phyloP scores from a whole-genome alignment of 2,113 vertebrate genomes.

The Ceratotherium simum region DNA sequence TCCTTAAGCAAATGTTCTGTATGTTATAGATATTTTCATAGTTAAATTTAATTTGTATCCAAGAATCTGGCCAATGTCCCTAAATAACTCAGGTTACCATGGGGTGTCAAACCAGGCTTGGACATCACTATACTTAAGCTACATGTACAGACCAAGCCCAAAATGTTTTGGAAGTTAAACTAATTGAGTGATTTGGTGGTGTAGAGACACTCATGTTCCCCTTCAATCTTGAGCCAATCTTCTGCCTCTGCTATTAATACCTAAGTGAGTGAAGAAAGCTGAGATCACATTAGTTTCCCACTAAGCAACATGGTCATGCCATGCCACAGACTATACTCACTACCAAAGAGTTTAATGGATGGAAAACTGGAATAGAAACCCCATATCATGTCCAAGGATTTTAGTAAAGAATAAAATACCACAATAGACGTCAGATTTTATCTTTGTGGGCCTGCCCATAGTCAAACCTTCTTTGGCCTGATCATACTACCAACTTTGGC shows the following conservation, averaged over 20 bases:
- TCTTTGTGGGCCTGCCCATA: neutral
- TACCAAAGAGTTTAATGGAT: neutral
- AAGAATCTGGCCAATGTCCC: neutral
- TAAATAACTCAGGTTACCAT: neutral
- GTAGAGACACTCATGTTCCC: neutral
- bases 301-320: neutral
- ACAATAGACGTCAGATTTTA: neutral
- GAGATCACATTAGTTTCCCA: neutral
- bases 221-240: neutral
- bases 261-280: neutral
- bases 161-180: neutral
- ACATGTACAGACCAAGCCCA: neutral
- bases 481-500: neutral
- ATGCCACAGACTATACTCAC: neutral
- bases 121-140: neutral
- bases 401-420: neutral
- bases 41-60: slow-evolving; percentile 15
- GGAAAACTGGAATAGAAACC: neutral
- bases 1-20: neutral
- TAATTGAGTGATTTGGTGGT: neutral
- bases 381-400: neutral
- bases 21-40: neutral
- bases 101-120: neutral
- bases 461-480: neutral
- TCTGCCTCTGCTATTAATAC: neutral